Base-by-base conservation (phyloP, 2,113 vertebrate genomes). In the Rhadina sibilatrix region DNA sequence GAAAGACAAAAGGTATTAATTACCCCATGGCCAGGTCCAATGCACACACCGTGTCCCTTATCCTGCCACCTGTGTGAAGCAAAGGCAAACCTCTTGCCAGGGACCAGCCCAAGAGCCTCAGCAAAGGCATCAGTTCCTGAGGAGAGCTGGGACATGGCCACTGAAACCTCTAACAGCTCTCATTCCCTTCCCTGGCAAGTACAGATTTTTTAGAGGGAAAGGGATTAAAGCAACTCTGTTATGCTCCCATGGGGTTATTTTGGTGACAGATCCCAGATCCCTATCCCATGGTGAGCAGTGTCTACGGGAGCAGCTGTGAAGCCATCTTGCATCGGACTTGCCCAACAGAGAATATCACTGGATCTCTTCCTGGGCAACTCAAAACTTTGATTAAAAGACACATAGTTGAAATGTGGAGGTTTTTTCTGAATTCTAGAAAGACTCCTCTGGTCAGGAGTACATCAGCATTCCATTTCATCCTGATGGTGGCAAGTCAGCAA, bases 91-190 rank as follows among this genome's bases (percentile, higher is more conserved):
- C 30, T 38, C 64, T 22, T 33, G n/a, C 56, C 47, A 75, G 44
- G 11, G 27, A 47, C 44, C 12, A 23, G 1, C 10, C 42, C 5
- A 7, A 59, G 33, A 12, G 27, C 16, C 21, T 59, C 15, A 14
- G 12, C 38, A 61, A 71, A 54, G 57, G 42, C 63, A 65, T 1
- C 28, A n/a, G 16, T 0, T 31, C 31, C 50, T 23, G 24, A 59
- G 2, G 5, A 15, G 7, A 46, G 8, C 49, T 44, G n/a, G 27
- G 49, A 7, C 5, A 19, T 0, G 1, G 56, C 65, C 42, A 40
- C 20, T 15, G 23, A 59, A 46, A 74, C 5, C n/a, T 65, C 56
- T 7, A n/a, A 37, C 10, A 61, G 22, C 28, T 46, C 54, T 30
- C 57, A 13, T 19, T n/a, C n/a, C 27, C 15, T 84, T 38, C 63